These are phyloP conservation scores for Leptoteleia sp. DNA, from an alignment of 1,140 invertebrate species.

Conservation along the genomic window DNA sequence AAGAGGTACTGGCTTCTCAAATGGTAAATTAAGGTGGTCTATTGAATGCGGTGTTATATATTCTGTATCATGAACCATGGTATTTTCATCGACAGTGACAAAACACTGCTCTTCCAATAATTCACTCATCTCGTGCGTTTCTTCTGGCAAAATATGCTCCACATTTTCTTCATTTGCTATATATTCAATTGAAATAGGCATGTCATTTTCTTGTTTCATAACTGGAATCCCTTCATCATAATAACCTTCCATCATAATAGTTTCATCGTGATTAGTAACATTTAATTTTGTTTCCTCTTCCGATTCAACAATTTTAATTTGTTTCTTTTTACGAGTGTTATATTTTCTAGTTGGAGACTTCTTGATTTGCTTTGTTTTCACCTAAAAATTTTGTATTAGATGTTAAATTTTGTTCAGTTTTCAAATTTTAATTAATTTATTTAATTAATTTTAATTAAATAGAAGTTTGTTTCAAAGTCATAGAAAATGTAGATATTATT, in stretches of 20 bases:
- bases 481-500: too few relatives aligned
- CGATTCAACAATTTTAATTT: conserved; percentile 13
- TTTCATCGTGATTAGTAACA: conserved; percentile 3
- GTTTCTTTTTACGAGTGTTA: conserved; percentile 41
- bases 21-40: too few relatives aligned
- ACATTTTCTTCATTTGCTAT: conserved; percentile 27
- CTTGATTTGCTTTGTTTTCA: conserved; percentile 26
- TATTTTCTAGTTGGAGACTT: conserved; percentile 24
- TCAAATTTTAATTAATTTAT: neutral
- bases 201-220: conserved; percentile 34
- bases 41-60: conserved; percentile 22
- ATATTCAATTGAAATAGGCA: conserved; percentile 52
- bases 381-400: conserved; percentile 30
- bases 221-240: conserved; percentile 38
- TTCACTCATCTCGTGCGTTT: conserved; percentile 30
- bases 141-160: conserved; percentile 39
- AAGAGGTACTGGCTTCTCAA: conserved; percentile 29
- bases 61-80: conserved; percentile 7
- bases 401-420: neutral
- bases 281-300: conserved; percentile 11
- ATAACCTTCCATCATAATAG: conserved; percentile 16
- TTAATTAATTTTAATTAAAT: too few relatives aligned
- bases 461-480: too few relatives aligned
- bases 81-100: conserved; percentile 18
- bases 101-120: conserved; percentile 49